A percentile compares a stretch with the other conserved stretches of the same genome.
These are phyloP conservation scores for Spodoptera littoralis DNA, from an alignment of 2,888 invertebrate genomes.

Conservation along the genomic window DNA sequence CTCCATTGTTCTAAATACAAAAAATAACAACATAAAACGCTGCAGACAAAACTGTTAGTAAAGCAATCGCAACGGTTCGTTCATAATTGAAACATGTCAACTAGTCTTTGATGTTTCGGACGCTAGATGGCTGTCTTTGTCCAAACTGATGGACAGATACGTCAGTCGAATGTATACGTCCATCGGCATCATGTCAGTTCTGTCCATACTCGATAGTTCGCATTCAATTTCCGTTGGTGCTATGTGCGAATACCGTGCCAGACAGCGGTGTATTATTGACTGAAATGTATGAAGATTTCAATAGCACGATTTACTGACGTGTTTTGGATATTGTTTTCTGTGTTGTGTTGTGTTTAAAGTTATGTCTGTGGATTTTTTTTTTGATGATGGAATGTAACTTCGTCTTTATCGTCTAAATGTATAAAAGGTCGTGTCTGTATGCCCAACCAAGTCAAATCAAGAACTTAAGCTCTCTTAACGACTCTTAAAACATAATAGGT, in stretches of 20 bases:
- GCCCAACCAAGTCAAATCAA: no score
- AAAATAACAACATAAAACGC: constrained; percentile 9
- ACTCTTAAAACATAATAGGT: not conserved
- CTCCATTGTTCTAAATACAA: constrained; percentile 3
- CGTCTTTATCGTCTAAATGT: no score
- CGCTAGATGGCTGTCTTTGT: constrained; percentile 77
- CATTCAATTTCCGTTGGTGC: constrained; percentile 79
- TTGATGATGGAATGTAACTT: no score
- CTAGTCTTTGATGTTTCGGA: constrained; percentile 67
- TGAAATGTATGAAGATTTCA: constrained; percentile 63
- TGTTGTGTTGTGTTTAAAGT: constrained; percentile 1
- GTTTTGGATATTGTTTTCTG: constrained; percentile 14
- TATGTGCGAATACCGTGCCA: constrained; percentile 64
- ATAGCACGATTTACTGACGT: constrained; percentile 42
- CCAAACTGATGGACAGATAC: constrained; percentile 70
- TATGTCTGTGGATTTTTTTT: not conserved
- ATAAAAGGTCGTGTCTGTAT: no score
- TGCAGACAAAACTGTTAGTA: constrained; percentile 23
- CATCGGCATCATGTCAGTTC: constrained; percentile 66
- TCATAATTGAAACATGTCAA: constrained; percentile 68
- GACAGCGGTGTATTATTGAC: constrained; percentile 67
- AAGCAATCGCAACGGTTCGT: constrained; percentile 35
- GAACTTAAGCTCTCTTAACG: not conserved
- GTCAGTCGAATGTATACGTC: constrained; percentile 69
- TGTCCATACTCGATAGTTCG: constrained; percentile 73